Evolutionary conservation across 2,797 vertebrate species (phyloP), one percentile per base, ranked within the genome.

Genomic region (Micromesistius poutassou): DNA sequence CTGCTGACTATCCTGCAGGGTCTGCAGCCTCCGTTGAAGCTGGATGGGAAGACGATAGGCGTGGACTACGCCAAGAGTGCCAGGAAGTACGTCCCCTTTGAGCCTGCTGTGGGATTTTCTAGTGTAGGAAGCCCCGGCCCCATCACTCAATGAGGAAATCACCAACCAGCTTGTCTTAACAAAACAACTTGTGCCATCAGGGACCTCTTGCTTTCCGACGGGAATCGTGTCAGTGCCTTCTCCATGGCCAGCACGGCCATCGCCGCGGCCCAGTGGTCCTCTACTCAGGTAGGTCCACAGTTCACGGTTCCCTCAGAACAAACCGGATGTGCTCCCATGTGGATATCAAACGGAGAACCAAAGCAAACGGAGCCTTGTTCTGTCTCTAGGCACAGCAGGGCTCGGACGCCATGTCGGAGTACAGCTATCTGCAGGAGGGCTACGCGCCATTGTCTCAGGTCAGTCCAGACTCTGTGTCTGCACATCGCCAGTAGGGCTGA

Each of bases 11-110:
- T 99, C 84, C 89, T 99, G 83, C 97, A 98, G 75, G 97, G 96
- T 83, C 94, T 99, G 83, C 97, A 99, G 90, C 98, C 98, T 35
- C 96, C 97, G 0, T 87, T 99, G 75, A 99, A 98, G 91, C 95
- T 99, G 75, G 98, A 99, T 84, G 98, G 97, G 73, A 99, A 99
- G 94, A 99, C 97, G 74, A 97, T 99, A 79, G 97, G 98, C 5
- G 97, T 99, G 77, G 98, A 99, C 93, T 99, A 97, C 87, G 98
- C 98, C 42, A 99, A 99, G 90, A 99, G 97, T 90, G 97, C 97
- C 79, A 97, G 98, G 91, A 99, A 99, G 98, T 99, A 85, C 93
- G 97, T 95, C 2, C 75, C 14, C 42, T 0, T 2, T 31, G 25
- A 28, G 16, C 36, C 38, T 55, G 14, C 36, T 75, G 19, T 62